A percentile compares a stretch with the other conserved stretches of the same genome.
phyloP scores from a whole-genome alignment of 2,797 vertebrate species.

The Poeciliopsis paucimaculata region DNA sequence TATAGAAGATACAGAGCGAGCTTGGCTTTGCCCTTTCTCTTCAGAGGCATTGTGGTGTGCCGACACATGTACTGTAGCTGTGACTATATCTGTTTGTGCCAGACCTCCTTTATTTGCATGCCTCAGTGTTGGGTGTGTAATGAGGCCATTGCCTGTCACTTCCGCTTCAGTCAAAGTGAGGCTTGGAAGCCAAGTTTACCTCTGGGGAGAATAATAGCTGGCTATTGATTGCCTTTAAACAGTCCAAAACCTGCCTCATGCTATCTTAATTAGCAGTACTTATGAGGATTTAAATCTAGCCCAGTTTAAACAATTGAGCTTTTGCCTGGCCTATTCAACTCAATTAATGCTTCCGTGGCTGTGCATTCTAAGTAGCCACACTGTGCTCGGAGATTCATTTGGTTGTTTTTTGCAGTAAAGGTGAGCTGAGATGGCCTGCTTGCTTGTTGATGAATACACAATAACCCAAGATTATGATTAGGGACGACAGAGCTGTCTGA shows the following conservation, averaged over 20 bases:
- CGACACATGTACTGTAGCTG: slow-evolving; percentile 16
- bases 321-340: slow-evolving; percentile 71
- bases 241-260: slow-evolving; percentile 74
- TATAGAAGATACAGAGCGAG: slow-evolving; percentile 26
- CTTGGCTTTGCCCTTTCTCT: slow-evolving; percentile 21
- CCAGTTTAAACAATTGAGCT: slow-evolving; percentile 72
- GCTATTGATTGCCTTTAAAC: slow-evolving; percentile 79
- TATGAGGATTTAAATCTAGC: slow-evolving; percentile 77
- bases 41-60: slow-evolving; percentile 6
- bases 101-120: slow-evolving; percentile 57
- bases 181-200: slow-evolving; percentile 69
- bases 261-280: slow-evolving; percentile 80
- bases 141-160: slow-evolving; percentile 72
- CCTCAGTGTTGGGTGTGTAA: slow-evolving; percentile 58
- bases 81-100: slow-evolving; percentile 47
- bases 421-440: slow-evolving; percentile 49
- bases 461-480: slow-evolving; percentile 55
- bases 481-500: slow-evolving; percentile 42
- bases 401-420: slow-evolving; percentile 67
- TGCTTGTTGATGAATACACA: slow-evolving; percentile 63
- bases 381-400: slow-evolving; percentile 57
- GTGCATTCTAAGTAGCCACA: slow-evolving; percentile 59
- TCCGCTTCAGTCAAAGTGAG: slow-evolving; percentile 68
- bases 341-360: slow-evolving; percentile 67
- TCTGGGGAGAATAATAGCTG: slow-evolving; percentile 69